Evolutionary conservation across 1,140 invertebrate species (phyloP).

Genomic region (Neomicropteryx cornuta): DNA sequence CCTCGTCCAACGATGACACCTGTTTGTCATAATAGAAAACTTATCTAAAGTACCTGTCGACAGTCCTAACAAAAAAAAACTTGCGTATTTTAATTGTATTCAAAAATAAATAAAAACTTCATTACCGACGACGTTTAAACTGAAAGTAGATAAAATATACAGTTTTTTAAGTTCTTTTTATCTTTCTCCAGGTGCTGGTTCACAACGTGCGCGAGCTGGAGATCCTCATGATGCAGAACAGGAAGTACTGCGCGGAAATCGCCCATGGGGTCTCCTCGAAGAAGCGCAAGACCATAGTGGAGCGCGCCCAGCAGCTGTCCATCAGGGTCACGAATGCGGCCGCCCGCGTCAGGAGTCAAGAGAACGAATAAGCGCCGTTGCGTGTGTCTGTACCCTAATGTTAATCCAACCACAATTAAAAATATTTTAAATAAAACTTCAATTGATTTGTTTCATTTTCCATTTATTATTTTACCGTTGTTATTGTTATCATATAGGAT

Average conservation of each 20-base stretch:
- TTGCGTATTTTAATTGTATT: no score
- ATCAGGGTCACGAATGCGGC: conserved; percentile 94
- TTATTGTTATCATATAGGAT: no score
- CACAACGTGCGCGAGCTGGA: conserved; percentile 75
- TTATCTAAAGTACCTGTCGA: no score
- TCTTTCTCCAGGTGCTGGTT: conserved; percentile 49
- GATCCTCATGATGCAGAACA: conserved; percentile 97
- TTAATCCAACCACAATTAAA: no score
- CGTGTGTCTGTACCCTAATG: conserved; percentile 6
- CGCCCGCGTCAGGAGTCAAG: conserved; percentile 92
- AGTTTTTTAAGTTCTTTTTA: conserved; percentile 7
- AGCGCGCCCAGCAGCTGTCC: conserved; percentile 90
- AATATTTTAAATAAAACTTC: conserved; percentile 6
- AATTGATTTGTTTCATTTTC: no score
- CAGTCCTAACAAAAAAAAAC: no score
- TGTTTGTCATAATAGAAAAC: no score
- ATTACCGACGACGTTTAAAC: neutral
- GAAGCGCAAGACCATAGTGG: conserved; percentile 92
- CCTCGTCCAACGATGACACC: no score
- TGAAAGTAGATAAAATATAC: conserved; percentile 1
- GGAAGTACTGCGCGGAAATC: conserved; percentile 95
- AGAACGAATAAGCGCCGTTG: conserved; percentile 77
- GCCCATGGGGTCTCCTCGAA: conserved; percentile 93
- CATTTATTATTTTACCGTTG: no score
- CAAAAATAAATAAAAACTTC: no score